Conservation (phyloP, 2,888 invertebrate species). For the Lasioglossum pauxillum region DNA sequence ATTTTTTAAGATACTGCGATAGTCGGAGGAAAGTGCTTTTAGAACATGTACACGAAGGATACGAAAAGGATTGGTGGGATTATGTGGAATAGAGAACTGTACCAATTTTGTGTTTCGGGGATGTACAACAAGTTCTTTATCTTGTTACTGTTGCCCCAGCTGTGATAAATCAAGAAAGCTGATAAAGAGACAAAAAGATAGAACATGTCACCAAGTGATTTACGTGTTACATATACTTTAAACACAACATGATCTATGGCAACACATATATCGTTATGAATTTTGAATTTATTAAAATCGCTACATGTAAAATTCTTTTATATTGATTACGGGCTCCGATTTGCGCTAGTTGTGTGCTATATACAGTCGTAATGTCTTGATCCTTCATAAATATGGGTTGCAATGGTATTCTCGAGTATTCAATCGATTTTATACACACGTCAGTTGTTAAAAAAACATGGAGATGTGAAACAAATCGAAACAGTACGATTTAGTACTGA, state of each 20-base stretch:
- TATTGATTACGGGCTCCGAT: constrained; percentile 54
- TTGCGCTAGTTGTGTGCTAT: constrained; percentile 67
- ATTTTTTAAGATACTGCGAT: constrained; percentile 95
- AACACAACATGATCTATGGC: constrained; percentile 75
- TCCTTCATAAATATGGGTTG: constrained; percentile 56
- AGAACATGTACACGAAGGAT: constrained; percentile 99
- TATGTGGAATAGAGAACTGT: constrained; percentile 90
- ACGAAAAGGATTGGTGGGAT: constrained; percentile 99
- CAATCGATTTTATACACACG: constrained; percentile 44
- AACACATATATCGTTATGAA: constrained; percentile 71
- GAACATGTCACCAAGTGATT: constrained; percentile 76
- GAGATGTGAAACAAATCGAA: constrained; percentile 31
- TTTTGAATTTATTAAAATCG: constrained; percentile 71
- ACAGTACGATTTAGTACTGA: constrained; percentile 39
- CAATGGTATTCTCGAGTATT: constrained; percentile 51
- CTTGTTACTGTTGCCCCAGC: constrained; percentile 81
- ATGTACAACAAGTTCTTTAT: constrained; percentile 66
- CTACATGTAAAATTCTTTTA: constrained; percentile 68
- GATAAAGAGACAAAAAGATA: constrained; percentile 73
- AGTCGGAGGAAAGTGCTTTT: constrained; percentile 97
- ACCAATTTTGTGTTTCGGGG: constrained; percentile 66
- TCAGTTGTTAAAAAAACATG: constrained; percentile 11
- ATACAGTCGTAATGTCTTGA: constrained; percentile 57
- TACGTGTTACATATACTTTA: constrained; percentile 71
- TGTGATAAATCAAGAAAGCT: constrained; percentile 82